A percentile compares a stretch with the other conserved stretches of the same genome.
Evolutionary conservation across 2,888 invertebrate species (phyloP).

Genomic region (Nephrocerus scutellatus): DNA sequence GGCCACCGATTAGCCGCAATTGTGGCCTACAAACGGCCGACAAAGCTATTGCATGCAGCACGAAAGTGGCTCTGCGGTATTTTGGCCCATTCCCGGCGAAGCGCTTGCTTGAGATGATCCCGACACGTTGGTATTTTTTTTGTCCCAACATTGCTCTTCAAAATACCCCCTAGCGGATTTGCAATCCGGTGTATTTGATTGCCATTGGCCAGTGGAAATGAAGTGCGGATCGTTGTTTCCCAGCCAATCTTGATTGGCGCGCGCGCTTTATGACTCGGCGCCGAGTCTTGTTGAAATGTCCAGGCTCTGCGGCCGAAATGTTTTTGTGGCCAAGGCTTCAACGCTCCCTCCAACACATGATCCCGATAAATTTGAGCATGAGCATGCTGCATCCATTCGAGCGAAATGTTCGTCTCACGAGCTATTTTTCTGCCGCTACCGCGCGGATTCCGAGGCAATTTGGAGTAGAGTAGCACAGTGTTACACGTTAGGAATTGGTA

Average conservation of each 20-base stretch:
- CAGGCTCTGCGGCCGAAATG: constrained; percentile 3
- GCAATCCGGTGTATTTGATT: constrained; percentile 11
- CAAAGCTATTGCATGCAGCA: too few relatives aligned
- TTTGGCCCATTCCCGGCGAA: constrained; percentile 3
- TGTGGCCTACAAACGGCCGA: constrained; percentile 9
- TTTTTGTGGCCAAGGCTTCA: too few relatives aligned
- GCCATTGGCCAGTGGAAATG: constrained; percentile 12
- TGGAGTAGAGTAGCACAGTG: too few relatives aligned
- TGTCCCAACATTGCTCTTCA: constrained; percentile 9
- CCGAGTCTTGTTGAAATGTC: constrained; percentile 14
- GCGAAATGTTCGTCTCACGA: too few relatives aligned
- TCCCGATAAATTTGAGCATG: too few relatives aligned
- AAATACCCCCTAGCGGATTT: constrained; percentile 12
- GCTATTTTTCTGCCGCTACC: too few relatives aligned
- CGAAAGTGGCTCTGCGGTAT: constrained; percentile 10
- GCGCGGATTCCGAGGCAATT: too few relatives aligned
- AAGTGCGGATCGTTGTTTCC: constrained; percentile 12
- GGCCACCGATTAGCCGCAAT: constrained; percentile 1
- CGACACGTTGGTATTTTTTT: constrained; percentile 2
- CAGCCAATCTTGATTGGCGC: constrained; percentile 12
- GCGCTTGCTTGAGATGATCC: constrained; percentile 1
- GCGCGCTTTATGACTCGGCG: constrained; percentile 10
- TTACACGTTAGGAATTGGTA: too few relatives aligned
- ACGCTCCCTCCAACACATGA: too few relatives aligned
- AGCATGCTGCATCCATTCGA: too few relatives aligned